phyloP scores from a whole-genome alignment of 2,888 invertebrate species.

The Tenthredo notha region DNA sequence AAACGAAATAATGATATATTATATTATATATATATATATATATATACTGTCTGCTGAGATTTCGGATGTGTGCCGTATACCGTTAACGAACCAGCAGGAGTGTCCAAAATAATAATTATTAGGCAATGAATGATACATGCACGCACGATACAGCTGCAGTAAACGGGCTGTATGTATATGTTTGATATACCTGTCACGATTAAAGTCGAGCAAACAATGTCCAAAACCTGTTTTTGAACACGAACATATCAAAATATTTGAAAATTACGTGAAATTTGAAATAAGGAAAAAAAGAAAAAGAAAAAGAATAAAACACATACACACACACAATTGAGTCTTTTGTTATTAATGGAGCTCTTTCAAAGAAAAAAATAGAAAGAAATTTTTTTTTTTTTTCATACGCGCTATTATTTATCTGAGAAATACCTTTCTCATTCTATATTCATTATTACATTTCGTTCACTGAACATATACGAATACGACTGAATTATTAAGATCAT shows the following conservation, averaged over 20 bases:
- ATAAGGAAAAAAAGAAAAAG: constrained; percentile 16
- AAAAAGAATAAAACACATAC: not conserved
- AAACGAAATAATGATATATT: constrained; percentile 32
- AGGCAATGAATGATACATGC: constrained; percentile 21
- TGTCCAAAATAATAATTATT: constrained; percentile 36
- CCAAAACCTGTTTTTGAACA: constrained; percentile 51
- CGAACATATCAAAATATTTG: constrained; percentile 51
- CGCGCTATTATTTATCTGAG: constrained; percentile 35
- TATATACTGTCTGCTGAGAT: constrained; percentile 2
- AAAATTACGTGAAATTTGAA: constrained; percentile 36
- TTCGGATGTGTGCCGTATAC: not conserved
- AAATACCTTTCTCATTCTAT: not conserved
- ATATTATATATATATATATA: not conserved
- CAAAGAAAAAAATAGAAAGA: not conserved
- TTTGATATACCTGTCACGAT: constrained; percentile 24
- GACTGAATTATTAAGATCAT: constrained; percentile 35
- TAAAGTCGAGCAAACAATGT: constrained; percentile 40
- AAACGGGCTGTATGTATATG: constrained; percentile 34
- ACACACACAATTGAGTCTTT: not conserved
- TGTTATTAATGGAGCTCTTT: constrained; percentile 8
- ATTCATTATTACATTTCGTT: not conserved
- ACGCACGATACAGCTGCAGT: constrained; percentile 10
- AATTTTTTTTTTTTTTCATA: too few species aligned
- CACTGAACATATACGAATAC: constrained; percentile 12
- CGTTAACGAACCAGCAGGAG: not conserved